Evolutionary conservation across 2,113 vertebrate species (phyloP).

Genomic region (Xiphorhynchus elegans): DNA sequence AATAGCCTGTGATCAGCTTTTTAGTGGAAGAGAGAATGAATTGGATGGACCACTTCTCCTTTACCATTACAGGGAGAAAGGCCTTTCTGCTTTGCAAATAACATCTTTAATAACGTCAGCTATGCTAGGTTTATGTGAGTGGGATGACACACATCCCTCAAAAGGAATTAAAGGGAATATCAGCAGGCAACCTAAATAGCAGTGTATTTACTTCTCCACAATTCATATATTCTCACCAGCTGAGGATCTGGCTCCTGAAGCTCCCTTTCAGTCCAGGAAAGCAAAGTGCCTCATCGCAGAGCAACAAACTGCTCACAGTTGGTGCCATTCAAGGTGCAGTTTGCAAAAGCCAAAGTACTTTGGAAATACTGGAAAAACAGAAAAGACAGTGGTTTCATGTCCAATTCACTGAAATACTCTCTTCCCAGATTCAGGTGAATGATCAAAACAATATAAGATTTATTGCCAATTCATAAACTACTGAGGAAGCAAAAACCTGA

Average conservation of each 20-base stretch:
- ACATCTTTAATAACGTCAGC: neutral
- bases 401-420: neutral
- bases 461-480: neutral
- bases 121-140: neutral
- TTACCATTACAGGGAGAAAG: neutral
- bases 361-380: neutral
- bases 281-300: slow-evolving; percentile 41
- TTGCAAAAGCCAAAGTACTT: slow-evolving; percentile 18
- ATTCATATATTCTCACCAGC: slow-evolving; percentile 49
- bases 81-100: slow-evolving; percentile 9
- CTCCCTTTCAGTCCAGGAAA: slow-evolving; percentile 39
- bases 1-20: neutral
- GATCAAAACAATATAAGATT: neutral
- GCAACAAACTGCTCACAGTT: slow-evolving; percentile 43
- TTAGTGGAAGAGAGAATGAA: neutral
- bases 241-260: slow-evolving; percentile 54
- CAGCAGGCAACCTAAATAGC: slow-evolving; percentile 42
- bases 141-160: neutral
- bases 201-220: slow-evolving; percentile 20
- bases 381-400: neutral
- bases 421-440: neutral
- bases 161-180: slow-evolving; percentile 15
- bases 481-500: neutral
- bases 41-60: neutral
- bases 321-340: slow-evolving; percentile 27